Evolutionary conservation across 2,797 vertebrate species (phyloP).

Genomic region (Poecilia wingei): DNA sequence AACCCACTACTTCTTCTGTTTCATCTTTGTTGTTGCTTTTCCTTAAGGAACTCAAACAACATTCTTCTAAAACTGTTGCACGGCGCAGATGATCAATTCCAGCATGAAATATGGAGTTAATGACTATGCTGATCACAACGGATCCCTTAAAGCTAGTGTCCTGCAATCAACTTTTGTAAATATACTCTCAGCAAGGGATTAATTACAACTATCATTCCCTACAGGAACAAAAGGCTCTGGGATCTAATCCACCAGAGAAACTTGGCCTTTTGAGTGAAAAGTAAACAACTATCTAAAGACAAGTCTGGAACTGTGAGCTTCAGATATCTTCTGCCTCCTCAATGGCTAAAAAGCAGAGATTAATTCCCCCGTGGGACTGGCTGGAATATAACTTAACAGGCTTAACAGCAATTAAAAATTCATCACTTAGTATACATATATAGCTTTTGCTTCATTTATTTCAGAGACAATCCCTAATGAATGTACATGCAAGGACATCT

Average conservation of each 20-base stretch:
- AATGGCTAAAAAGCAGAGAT: constrained; percentile 16
- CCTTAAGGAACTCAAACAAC: neutral
- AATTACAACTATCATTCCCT: neutral
- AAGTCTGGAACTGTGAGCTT: neutral
- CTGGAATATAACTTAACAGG: constrained; percentile 18
- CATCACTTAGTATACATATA: constrained; percentile 29
- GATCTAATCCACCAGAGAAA: neutral
- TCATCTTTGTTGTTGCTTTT: neutral
- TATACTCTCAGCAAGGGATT: neutral
- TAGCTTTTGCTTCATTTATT: constrained; percentile 46
- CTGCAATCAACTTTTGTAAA: neutral
- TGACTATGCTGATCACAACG: neutral
- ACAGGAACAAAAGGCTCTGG: neutral
- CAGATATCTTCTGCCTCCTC: neutral
- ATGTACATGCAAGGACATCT: constrained; percentile 54
- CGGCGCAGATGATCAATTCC: neutral
- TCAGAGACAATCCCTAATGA: constrained; percentile 42
- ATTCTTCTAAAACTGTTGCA: neutral
- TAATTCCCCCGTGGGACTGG: constrained; percentile 1
- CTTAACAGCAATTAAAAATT: constrained; percentile 27
- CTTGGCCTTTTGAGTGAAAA: neutral
- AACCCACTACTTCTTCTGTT: neutral
- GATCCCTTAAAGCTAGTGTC: neutral
- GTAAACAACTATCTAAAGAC: constrained; percentile 4
- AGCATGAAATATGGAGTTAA: neutral